Base-by-base conservation (phyloP, 2,797 vertebrate genomes). In the Emys orbicularis region DNA sequence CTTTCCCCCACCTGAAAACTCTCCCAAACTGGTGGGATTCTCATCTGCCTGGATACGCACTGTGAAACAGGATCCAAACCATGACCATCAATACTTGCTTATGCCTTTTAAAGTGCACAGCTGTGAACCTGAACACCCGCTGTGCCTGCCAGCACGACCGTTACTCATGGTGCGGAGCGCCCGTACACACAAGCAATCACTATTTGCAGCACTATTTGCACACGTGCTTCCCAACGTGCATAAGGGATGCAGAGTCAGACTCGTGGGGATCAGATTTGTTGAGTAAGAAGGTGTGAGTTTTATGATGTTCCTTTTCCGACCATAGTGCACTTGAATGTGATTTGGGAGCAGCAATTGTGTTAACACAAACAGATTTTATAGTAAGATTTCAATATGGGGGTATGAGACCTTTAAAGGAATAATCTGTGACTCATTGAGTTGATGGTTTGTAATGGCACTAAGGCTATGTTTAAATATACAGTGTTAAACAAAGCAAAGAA, bases 121-220 rank as follows among this genome's bases (percentile, higher is more conserved):
- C 27, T 34, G 12, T 52, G 1, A 1, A 5, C 0, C 3, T 0
- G 7, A 68, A 5, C 12, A 13, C 0, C 37, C 23, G 1, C 52
- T 2, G 4, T 25, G 25, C 53, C 79, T 61, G 54, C 25, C 5
- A 27, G 21, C 2, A 49, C 4, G 47, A 59, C n/a, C 31, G 57
- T 53, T 5, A 11, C 25, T 6, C 41, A 21, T 44, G 19, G 21
- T 74, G 68, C n/a, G n/a, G n/a, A 10, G 23, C 1, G 4, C 10
- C 41, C 23, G 3, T 25, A 23, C 37, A 56, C 88, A 81, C n/a
- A 37, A 53, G 61, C 61, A 8, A 1, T n/a, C 68, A 2, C 44
- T 44, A 44, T 44, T 44, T 44, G 92, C 56, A 89, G 85, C 90
- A 81, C 89, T 81, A 23, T 82, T 92, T 87, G 79, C 81, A 52